Conservation (phyloP, 2,888 invertebrate species). For the Teleogryllus oceanicus region DNA sequence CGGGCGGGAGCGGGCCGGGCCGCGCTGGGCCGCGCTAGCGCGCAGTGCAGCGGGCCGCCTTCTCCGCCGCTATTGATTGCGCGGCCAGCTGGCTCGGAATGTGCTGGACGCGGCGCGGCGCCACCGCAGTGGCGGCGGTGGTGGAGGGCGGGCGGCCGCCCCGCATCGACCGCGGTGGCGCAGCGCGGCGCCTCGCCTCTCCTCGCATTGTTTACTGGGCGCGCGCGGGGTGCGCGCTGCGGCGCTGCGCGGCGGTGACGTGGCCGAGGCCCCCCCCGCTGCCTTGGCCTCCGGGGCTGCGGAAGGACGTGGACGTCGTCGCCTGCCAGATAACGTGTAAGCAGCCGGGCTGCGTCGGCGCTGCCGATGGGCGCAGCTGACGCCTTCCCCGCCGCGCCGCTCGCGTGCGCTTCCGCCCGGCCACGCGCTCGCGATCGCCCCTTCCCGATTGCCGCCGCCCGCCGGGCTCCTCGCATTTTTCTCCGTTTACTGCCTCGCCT, state of each 20-base stretch:
- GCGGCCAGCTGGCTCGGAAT: constrained; percentile 11
- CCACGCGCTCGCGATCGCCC: too few relatives aligned
- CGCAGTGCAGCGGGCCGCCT: constrained; percentile 24
- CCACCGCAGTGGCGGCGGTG: constrained; percentile 21
- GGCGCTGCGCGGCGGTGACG: not conserved
- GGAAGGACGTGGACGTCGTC: too few relatives aligned
- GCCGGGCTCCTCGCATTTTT: too few relatives aligned
- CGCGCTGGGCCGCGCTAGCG: constrained; percentile 35
- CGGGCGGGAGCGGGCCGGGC: constrained; percentile 39
- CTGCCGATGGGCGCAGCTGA: too few relatives aligned
- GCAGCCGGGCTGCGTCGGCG: too few relatives aligned
- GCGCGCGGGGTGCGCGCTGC: not conserved
- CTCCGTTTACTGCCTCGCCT: too few relatives aligned
- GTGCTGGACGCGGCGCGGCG: not conserved
- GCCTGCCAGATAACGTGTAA: too few relatives aligned
- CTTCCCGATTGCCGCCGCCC: too few relatives aligned
- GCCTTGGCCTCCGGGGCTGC: too few relatives aligned
- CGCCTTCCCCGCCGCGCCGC: too few relatives aligned
- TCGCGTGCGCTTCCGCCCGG: too few relatives aligned
- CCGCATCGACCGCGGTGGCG: constrained; percentile 1
- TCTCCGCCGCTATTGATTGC: constrained; percentile 1
- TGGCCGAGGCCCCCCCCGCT: too few relatives aligned
- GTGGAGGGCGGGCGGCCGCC: constrained; percentile 18
- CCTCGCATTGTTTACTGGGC: not conserved
- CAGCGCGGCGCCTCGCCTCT: not conserved